Conservation (phyloP, 1,140 invertebrate species). For the Calliphora vicina region DNA sequence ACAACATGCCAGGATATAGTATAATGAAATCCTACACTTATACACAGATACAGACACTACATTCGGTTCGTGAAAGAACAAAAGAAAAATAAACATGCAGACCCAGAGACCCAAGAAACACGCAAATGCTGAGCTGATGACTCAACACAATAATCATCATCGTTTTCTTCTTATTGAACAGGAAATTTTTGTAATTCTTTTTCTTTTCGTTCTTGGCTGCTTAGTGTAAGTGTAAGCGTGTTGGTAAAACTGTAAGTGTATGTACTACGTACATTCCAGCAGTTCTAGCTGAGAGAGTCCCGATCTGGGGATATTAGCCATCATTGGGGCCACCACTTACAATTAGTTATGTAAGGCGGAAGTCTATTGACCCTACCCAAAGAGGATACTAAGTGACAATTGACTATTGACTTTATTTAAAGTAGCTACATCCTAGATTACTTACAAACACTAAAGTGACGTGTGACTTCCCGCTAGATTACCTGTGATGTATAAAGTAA, state of each 20-base stretch:
- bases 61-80: too few species aligned
- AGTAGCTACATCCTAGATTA: too few species aligned
- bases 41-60: not conserved
- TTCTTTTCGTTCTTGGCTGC: not conserved
- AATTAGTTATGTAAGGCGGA: too few species aligned
- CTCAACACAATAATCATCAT: conserved; percentile 17
- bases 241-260: not conserved
- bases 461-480: too few species aligned
- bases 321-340: too few species aligned
- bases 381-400: too few species aligned
- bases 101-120: not conserved
- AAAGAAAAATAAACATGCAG: not conserved
- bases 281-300: not conserved
- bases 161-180: not conserved
- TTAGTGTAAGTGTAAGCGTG: not conserved
- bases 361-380: too few species aligned
- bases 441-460: too few species aligned
- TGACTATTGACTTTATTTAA: too few species aligned
- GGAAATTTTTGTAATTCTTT: conserved; percentile 18
- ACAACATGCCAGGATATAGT: conserved; percentile 7
- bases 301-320: too few species aligned
- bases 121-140: conserved; percentile 19
- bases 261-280: not conserved
- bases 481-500: too few species aligned
- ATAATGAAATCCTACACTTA: not conserved